These are phyloP conservation scores for Caenorhabditis briggsae DNA, from an alignment of 1,140 invertebrate species.

Conservation along the genomic window DNA sequence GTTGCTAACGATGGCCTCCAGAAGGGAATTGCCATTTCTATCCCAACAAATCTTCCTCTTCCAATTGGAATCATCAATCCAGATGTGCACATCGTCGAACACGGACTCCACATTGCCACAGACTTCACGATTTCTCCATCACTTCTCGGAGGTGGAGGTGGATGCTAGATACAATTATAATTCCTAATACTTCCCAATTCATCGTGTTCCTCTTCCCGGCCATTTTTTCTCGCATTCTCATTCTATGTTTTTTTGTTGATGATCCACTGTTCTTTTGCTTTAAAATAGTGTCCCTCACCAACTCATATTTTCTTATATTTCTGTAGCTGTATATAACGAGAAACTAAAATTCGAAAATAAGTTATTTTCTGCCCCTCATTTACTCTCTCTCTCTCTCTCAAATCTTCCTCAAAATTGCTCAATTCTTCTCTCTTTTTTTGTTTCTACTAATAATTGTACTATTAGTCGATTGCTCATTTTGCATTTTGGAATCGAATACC, in stretches of 20 bases:
- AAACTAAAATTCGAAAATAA: conserved; percentile 6
- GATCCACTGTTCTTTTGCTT: conserved; percentile 47
- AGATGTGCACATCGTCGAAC: conserved; percentile 73
- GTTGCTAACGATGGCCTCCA: conserved; percentile 70
- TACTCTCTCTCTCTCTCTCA: background rate
- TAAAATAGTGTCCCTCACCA: conserved; percentile 47
- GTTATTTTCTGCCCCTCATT: background rate
- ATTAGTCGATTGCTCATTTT: conserved; percentile 44
- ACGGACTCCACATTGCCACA: conserved; percentile 72
- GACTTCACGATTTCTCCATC: conserved; percentile 74
- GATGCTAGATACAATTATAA: background rate
- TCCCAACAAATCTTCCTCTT: conserved; percentile 66
- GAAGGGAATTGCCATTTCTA: conserved; percentile 1
- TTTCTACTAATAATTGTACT: conserved; percentile 41
- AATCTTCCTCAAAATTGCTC: background rate
- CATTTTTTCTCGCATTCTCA: background rate
- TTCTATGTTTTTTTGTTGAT: conserved; percentile 43
- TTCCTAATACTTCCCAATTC: background rate
- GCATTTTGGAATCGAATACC: conserved; percentile 16
- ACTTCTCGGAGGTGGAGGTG: conserved; percentile 60
- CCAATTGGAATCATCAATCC: conserved; percentile 74
- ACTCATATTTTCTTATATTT: background rate
- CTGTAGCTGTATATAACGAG: conserved; percentile 51
- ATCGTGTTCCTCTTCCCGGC: background rate
- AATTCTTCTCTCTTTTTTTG: background rate